Conservation (phyloP, 2,888 invertebrate genomes). For the Drosophila fungiperda region DNA sequence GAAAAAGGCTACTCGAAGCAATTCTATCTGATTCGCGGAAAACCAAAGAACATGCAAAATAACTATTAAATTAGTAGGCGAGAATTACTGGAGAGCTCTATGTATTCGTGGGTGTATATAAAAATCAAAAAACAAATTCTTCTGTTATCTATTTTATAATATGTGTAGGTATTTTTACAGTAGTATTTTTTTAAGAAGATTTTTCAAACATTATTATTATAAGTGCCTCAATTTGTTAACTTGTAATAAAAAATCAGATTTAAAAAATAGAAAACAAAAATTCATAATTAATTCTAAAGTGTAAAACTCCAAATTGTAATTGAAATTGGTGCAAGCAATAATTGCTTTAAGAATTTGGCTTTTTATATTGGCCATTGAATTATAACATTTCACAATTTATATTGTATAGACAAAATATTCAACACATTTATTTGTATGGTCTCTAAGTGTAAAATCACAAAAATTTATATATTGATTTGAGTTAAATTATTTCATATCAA, state of each 20-base stretch:
- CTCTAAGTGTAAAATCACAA: not conserved
- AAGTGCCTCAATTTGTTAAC: not conserved
- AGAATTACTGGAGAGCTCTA: not conserved
- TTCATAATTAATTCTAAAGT: not conserved
- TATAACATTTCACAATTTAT: too few relatives aligned
- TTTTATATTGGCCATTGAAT: too few relatives aligned
- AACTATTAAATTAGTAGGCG: not conserved
- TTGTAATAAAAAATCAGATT: too few relatives aligned
- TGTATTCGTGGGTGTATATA: not conserved
- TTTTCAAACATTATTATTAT: not conserved
- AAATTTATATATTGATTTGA: not conserved
- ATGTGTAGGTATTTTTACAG: not conserved
- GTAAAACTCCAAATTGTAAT: too few relatives aligned
- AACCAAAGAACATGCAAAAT: not conserved
- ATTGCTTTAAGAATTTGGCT: too few relatives aligned
- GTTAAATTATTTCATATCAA: not conserved
- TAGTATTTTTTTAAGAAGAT: not conserved
- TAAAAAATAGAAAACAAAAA: too few relatives aligned
- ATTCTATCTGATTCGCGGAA: slow-evolving; percentile 12
- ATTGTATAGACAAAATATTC: too few relatives aligned
- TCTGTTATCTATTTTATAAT: not conserved
- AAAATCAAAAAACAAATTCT: not conserved
- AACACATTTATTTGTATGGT: not conserved
- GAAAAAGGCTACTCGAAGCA: not conserved
- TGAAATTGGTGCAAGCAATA: too few relatives aligned